Base-by-base conservation (phyloP, 2,113 vertebrate species). In the Dascyllus trimaculatus region DNA sequence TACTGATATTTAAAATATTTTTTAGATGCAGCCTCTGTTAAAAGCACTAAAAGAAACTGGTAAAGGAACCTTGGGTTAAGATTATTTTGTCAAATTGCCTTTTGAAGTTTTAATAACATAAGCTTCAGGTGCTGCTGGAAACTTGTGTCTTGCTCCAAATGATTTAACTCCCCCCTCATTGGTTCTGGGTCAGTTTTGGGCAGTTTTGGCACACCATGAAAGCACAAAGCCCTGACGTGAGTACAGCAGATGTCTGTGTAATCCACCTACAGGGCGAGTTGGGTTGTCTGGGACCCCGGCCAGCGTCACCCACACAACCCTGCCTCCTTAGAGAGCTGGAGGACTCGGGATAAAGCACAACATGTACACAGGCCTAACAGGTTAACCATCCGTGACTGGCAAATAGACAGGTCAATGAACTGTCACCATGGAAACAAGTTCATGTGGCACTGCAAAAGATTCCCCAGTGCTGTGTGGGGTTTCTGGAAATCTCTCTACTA, bases 361-460 rank as follows among this genome's bases (percentile, higher is more conserved):
- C 71, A 75, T 22, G 56, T 68, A 71, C 38, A 22, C 46, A 69
- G n/a, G 35, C 49, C 64, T 43, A 35, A 46, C 60, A 64, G 75
- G 75, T 85, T 78, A 75, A 78, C n/a, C 35, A 60, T 25, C 43
- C 56, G 54, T 45, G 56, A 56, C 68, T 43, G 26, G 52, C 24
- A 73, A 71, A 82, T 10, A 46, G 52, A 46, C 32, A 77, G 78
- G 79, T 85, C 72, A 85, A 45, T 15, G 18, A 43, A 22, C 61
- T 32, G 62, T 86, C 72, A 56, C 79, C 65, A 81, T 75, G 78
- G 88, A 78, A 88, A 90, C 66, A 62, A 54, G 52, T 59, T 71
- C n/a, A 53, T 18, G n/a, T 45, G 10, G 48, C n/a, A 54, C 5
- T 72, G 54, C 1, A 1, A 69, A 64, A 8, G 52, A 54, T n/a